A percentile compares a stretch with the other conserved stretches of the same genome.
phyloP scores from a whole-genome alignment of 2,888 invertebrate genomes.

The Lasioglossum morio region DNA sequence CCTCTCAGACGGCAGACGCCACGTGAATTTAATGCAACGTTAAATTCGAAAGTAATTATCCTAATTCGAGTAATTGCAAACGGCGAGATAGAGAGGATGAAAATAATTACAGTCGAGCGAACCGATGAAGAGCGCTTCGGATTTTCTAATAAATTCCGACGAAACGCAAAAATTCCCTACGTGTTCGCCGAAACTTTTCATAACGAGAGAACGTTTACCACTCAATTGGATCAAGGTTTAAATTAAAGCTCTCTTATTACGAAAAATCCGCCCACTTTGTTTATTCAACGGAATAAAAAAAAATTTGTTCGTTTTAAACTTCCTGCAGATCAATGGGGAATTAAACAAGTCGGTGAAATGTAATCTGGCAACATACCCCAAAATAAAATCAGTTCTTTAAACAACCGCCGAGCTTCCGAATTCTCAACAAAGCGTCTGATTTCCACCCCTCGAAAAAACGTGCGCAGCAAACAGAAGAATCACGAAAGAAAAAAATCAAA shows the following conservation, averaged over 20 bases:
- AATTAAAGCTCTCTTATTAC: background rate
- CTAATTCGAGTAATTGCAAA: conserved; percentile 30
- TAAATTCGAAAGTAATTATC: conserved; percentile 35
- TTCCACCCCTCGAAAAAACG: background rate
- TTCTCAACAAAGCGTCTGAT: background rate
- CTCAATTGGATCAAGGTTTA: background rate
- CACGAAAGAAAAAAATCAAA: background rate
- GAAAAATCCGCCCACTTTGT: background rate
- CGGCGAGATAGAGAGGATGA: background rate
- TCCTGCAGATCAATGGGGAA: background rate
- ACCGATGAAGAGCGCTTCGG: background rate
- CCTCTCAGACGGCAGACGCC: conserved; percentile 17
- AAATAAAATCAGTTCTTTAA: background rate
- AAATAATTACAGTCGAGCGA: conserved; percentile 18
- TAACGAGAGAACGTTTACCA: background rate
- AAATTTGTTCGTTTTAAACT: background rate
- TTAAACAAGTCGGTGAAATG: too few relatives aligned
- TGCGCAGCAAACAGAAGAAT: background rate
- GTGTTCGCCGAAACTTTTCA: background rate
- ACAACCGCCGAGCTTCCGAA: background rate
- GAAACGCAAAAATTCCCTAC: background rate
- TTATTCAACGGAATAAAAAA: background rate
- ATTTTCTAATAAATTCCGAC: background rate
- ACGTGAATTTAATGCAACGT: conserved; percentile 27
- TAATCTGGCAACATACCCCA: background rate